Percentiles rank a stretch among this genome's conserved stretches.
Conservation (phyloP, 2,888 invertebrate species). For the Luperina nickerlii region DNA sequence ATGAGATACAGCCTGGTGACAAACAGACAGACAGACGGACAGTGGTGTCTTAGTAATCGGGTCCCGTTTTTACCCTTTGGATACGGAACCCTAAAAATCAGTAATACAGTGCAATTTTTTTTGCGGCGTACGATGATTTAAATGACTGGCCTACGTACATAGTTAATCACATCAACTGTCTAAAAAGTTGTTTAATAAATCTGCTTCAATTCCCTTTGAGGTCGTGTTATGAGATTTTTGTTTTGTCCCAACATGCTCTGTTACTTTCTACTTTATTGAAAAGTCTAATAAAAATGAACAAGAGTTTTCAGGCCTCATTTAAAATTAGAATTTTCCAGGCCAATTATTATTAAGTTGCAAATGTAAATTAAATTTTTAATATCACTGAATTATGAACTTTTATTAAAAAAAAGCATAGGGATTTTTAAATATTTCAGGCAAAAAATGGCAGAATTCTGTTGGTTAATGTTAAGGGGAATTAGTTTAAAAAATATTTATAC, state of each 20-base stretch:
- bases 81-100: too few relatives aligned
- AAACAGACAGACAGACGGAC: too few relatives aligned
- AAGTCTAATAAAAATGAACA: constrained; percentile 50
- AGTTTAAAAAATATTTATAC: not conserved
- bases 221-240: constrained; percentile 36
- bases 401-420: not conserved
- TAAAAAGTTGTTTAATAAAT: constrained; percentile 20
- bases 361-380: constrained; percentile 21
- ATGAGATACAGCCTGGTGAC: too few relatives aligned
- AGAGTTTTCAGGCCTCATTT: not conserved
- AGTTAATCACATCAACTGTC: not conserved
- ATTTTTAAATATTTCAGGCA: not conserved
- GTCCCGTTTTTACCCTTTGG: too few relatives aligned
- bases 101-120: not conserved
- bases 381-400: not conserved
- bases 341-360: constrained; percentile 31
- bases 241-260: constrained; percentile 44
- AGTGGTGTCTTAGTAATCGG: too few relatives aligned
- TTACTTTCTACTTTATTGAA: constrained; percentile 51
- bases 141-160: too few relatives aligned
- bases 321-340: constrained; percentile 26
- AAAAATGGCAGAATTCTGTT: not conserved
- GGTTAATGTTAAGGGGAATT: not conserved
- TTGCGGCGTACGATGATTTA: not conserved
- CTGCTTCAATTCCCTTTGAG: constrained; percentile 25